Percentiles rank a stretch among this genome's conserved stretches.
Conservation (phyloP, 2,113 vertebrate species). For the Colossoma macropomum region DNA sequence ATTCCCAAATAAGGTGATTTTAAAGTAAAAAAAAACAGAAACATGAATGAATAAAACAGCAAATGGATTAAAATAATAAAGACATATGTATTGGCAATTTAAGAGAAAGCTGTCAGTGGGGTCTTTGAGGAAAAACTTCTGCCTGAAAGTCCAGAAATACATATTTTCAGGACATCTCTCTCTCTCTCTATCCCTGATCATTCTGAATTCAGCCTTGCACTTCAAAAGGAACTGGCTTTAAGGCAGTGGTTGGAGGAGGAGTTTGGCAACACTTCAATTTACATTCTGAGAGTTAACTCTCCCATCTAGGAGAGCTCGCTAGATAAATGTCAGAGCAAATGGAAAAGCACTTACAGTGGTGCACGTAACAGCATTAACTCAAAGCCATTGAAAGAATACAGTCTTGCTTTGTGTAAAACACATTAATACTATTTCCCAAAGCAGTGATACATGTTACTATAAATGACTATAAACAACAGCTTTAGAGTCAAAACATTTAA, state of each 20-base stretch:
- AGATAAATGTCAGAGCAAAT: background rate
- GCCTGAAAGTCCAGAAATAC: background rate
- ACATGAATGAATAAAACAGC: constrained; percentile 13
- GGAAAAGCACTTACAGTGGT: constrained; percentile 13
- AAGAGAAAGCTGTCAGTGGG: background rate
- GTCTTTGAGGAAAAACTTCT: constrained; percentile 4
- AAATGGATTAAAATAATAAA: constrained; percentile 21
- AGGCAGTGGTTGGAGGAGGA: constrained; percentile 1
- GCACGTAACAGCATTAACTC: constrained; percentile 6
- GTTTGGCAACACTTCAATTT: constrained; percentile 15
- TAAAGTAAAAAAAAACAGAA: background rate
- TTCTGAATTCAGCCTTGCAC: background rate
- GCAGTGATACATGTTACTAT: constrained; percentile 29
- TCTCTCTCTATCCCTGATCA: background rate
- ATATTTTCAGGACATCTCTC: background rate
- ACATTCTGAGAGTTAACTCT: constrained; percentile 7
- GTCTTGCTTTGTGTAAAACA: background rate
- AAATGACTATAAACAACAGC: constrained; percentile 1
- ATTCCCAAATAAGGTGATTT: constrained; percentile 20
- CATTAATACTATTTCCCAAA: background rate
- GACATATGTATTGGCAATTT: constrained; percentile 1
- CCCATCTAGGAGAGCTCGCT: constrained; percentile 1
- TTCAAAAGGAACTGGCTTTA: background rate
- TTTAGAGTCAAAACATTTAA: background rate
- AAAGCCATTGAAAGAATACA: background rate